These are phyloP conservation scores for Diadema setosum DNA, from an alignment of 35 echinoderm and acorn worm species.

Conservation along the genomic window DNA sequence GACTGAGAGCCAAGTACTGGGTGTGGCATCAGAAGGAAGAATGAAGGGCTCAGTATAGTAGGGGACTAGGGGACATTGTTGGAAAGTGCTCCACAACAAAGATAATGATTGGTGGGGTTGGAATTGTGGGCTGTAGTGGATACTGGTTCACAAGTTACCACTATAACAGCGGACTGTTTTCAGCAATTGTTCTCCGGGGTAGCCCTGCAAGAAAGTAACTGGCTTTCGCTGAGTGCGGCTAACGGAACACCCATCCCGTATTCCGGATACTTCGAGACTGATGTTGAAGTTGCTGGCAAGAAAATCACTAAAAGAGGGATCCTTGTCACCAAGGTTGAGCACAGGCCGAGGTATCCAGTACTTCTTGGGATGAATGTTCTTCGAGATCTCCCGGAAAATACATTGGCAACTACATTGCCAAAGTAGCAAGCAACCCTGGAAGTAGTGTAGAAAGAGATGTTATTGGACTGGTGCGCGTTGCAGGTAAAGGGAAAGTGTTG, in stretches of 20 bases:
- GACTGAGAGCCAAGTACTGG: slow-evolving; percentile 16
- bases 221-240: slow-evolving; percentile 21
- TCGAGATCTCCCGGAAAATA: background rate
- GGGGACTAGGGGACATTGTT: background rate
- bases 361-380: slow-evolving; percentile 13
- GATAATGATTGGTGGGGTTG: background rate
- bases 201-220: background rate
- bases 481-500: slow-evolving; percentile 1
- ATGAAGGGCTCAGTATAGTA: background rate
- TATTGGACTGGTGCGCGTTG: background rate
- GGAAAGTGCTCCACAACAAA: background rate
- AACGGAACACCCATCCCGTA: slow-evolving; percentile 41
- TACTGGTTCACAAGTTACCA: slow-evolving; percentile 14
- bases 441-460: background rate
- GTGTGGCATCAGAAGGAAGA: background rate
- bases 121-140: background rate
- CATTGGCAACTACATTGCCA: background rate
- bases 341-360: background rate
- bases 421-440: background rate
- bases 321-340: background rate
- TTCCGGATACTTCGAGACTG: slow-evolving; percentile 12
- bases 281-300: slow-evolving; percentile 12
- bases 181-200: background rate
- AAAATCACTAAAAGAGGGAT: background rate
- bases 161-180: background rate